Conservation (phyloP, 2,113 vertebrate species). For the Lophotis ruficrista region DNA sequence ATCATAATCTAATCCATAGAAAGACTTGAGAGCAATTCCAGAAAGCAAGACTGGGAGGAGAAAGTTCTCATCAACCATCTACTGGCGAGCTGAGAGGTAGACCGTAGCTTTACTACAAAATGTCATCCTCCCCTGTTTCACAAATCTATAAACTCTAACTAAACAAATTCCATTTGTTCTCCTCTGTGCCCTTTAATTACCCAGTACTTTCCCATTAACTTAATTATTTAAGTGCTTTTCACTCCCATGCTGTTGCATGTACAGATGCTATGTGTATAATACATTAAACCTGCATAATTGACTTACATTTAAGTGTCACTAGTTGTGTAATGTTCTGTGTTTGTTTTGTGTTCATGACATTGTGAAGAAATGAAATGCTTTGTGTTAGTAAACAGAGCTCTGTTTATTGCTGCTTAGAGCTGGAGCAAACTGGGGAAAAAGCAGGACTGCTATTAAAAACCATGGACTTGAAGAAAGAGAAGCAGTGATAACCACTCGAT, state of each 20-base stretch:
- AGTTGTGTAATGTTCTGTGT: slow-evolving; percentile 53
- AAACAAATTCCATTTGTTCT: slow-evolving; percentile 20
- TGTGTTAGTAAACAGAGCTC: slow-evolving; percentile 49
- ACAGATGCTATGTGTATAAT: slow-evolving; percentile 57
- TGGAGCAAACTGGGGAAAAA: background rate
- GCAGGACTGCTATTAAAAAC: background rate
- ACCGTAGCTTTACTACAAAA: background rate
- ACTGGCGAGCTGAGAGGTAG: background rate
- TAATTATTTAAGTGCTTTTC: slow-evolving; percentile 52
- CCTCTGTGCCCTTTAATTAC: slow-evolving; percentile 39
- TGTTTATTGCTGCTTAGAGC: slow-evolving; percentile 24
- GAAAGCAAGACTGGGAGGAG: background rate
- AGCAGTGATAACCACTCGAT: background rate
- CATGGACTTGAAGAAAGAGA: background rate
- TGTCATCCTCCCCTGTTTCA: background rate
- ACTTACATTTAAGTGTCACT: slow-evolving; percentile 57
- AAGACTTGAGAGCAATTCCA: background rate
- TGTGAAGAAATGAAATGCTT: slow-evolving; percentile 25
- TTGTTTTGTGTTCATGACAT: slow-evolving; percentile 44
- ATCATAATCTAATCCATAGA: background rate
- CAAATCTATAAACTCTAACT: background rate
- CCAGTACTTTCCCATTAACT: slow-evolving; percentile 26
- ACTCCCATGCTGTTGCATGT: background rate
- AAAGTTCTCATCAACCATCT: background rate
- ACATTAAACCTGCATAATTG: slow-evolving; percentile 51